Evolutionary conservation across 2,113 vertebrate genomes (phyloP), one percentile per base, ranked within the genome.

Genomic region (Xerus inauris): DNA sequence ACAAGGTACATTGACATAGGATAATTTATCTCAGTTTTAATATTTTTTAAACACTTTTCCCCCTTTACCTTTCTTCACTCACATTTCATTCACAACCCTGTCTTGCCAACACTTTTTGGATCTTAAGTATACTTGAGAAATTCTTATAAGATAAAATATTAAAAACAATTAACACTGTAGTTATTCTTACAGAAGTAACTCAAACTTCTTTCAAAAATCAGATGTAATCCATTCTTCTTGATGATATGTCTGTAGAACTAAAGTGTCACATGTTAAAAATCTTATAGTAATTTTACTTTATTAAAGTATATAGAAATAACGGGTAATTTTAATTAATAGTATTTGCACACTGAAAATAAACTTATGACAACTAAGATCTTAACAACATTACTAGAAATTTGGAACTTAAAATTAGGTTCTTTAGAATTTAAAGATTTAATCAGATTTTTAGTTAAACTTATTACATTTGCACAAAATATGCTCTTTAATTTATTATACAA

Each of bases 401-500:
- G 94, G 93, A 97, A 95, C 95, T 98, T 97, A 97, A 97, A 98
- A 97, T 75, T 97, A 98, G 91, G 26, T 97, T 96, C 93, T 98
- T 97, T 73, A 97, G 91, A 96, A 97, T 96, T 97, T 97, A 97
- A 97, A 97, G 96, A 97, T 96, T 94, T 97, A 97, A 97, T 97
- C 94, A 97, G 64, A 75, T 93, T 97, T 97, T 98, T 95, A 98
- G 94, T 97, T 98, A 96, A 97, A 91, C 71, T 97, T 98, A 97
- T 97, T 97, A 98, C 97, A 96, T 97, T 97, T 97, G 93, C 97
- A 98, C 97, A 97, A 98, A 97, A 96, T 97, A 98, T 97, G 97
- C 97, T 97, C 96, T 98, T 97, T 93, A 97, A 97, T 97, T 97
- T 98, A 96, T 98, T 98, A 96, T 97, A 97, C 97, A 96, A 96